Percentiles rank a stretch among this genome's conserved stretches.
phyloP scores from a whole-genome alignment of 2,113 vertebrate genomes.

The Mirza zaza region DNA sequence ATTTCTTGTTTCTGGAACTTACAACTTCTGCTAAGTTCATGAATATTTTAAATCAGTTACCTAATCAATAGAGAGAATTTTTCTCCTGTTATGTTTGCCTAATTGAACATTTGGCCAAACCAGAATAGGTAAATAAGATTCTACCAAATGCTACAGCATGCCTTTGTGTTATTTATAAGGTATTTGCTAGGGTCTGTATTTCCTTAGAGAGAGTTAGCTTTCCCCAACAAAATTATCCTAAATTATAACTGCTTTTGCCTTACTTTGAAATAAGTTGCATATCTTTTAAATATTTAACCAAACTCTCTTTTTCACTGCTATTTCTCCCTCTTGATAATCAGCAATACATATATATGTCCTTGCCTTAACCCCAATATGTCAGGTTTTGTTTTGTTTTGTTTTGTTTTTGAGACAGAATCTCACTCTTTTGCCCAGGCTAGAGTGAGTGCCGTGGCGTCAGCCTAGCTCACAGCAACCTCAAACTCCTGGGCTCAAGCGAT shows the following conservation, averaged over 20 bases:
- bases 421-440: too few relatives aligned
- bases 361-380: background rate
- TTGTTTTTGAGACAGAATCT: too few relatives aligned
- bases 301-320: background rate
- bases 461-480: too few relatives aligned
- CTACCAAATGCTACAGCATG: background rate
- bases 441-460: too few relatives aligned
- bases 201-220: constrained; percentile 14
- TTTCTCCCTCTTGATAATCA: background rate
- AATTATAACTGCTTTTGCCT: background rate
- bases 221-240: background rate
- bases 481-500: too few relatives aligned
- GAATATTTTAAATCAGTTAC: constrained; percentile 53
- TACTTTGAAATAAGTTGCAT: constrained; percentile 2
- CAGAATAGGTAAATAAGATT: background rate
- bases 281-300: background rate
- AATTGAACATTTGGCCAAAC: constrained; percentile 40
- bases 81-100: constrained; percentile 34
- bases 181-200: background rate
- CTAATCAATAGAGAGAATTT: constrained; percentile 35
- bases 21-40: constrained; percentile 47
- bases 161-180: background rate
- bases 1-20: constrained; percentile 55
- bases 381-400: background rate
- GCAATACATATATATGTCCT: background rate